A percentile compares a stretch with the other conserved stretches of the same genome.
These are phyloP conservation scores for Natrix natrix DNA, from an alignment of 2,797 vertebrate species.

Conservation along the genomic window DNA sequence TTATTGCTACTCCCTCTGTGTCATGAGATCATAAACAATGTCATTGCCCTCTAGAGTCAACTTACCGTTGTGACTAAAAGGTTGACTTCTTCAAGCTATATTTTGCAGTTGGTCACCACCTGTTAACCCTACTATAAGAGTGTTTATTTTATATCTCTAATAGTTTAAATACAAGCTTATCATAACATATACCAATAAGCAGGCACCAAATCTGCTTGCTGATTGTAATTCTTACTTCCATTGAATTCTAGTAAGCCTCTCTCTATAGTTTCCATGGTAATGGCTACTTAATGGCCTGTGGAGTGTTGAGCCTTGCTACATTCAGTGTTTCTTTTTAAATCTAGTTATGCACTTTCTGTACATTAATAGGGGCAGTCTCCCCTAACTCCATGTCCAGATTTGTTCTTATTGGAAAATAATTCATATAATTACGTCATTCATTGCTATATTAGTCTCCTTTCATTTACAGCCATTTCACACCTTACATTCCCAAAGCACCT, in stretches of 20 bases:
- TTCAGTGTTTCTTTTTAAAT: constrained; percentile 10
- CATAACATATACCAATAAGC: not conserved
- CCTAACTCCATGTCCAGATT: not conserved
- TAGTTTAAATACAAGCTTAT: not conserved
- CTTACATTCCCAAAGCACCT: not conserved
- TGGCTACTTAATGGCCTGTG: constrained; percentile 17
- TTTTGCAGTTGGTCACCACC: not conserved
- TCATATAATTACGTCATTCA: not conserved
- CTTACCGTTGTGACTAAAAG: not conserved
- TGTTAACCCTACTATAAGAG: not conserved
- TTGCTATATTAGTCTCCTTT: not conserved
- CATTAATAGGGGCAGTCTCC: not conserved
- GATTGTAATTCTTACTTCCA: constrained; percentile 2
- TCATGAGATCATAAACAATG: not conserved
- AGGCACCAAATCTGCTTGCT: not conserved
- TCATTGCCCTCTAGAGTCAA: not conserved
- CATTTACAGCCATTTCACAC: not conserved
- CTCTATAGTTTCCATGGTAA: constrained; percentile 36
- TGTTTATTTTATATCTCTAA: not conserved
- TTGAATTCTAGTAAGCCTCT: constrained; percentile 14
- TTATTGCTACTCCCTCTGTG: not conserved
- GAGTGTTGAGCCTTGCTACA: not conserved
- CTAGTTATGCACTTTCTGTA: constrained; percentile 1
- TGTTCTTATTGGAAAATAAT: constrained; percentile 1
- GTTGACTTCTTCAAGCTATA: not conserved